Conservation (phyloP, 1,140 invertebrate genomes). For the Heliconius hewitsoni region DNA sequence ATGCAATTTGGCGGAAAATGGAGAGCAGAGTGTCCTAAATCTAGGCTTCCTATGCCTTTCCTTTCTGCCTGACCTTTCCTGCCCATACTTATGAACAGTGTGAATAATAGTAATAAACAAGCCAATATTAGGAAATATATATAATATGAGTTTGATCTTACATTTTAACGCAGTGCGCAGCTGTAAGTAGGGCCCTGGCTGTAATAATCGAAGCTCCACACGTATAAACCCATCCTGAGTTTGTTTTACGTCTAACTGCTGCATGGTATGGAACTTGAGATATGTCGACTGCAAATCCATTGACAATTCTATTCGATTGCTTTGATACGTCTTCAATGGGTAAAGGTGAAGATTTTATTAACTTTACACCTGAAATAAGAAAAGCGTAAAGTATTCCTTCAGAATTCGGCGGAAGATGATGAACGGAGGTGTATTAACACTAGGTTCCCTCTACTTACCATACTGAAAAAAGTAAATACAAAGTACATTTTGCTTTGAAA, state of each 20-base stretch:
- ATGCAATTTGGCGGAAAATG: no score
- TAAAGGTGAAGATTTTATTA: not conserved
- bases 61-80: no score
- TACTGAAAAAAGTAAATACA: no score
- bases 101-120: not conserved
- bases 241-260: slow-evolving; percentile 48
- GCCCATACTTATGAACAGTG: no score
- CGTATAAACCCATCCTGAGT: slow-evolving; percentile 57
- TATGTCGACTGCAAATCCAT: slow-evolving; percentile 64
- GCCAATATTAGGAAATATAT: not conserved
- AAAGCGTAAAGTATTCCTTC: no score
- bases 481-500: not conserved
- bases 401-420: no score
- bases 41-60: no score
- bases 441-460: no score
- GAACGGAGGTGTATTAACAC: no score
- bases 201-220: slow-evolving; percentile 71
- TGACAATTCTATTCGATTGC: slow-evolving; percentile 61
- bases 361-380: slow-evolving; percentile 15
- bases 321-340: slow-evolving; percentile 18
- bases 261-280: slow-evolving; percentile 68
- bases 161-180: slow-evolving; percentile 66
- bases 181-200: slow-evolving; percentile 53
- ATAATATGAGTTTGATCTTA: slow-evolving; percentile 36
- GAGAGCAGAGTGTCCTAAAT: no score